Evolutionary conservation across 1,140 invertebrate genomes (phyloP).

Genomic region (Drosophila micromelanica): DNA sequence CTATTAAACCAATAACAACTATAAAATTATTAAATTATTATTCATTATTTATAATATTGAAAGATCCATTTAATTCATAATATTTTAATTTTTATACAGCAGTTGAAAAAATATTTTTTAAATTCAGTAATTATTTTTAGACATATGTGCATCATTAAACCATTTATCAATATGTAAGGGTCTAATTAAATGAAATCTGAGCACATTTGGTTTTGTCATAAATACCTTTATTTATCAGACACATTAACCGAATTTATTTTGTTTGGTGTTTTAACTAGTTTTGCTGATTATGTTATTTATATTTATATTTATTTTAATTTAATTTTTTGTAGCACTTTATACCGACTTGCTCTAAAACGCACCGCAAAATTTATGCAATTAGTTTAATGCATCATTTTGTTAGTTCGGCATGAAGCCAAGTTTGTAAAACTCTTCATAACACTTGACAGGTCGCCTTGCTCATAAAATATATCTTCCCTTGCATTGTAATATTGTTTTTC

Average conservation of each 20-base stretch:
- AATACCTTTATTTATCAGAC: not conserved
- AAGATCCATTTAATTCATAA: too few species aligned
- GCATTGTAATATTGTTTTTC: constrained; percentile 29
- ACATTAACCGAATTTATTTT: not conserved
- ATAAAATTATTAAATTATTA: too few species aligned
- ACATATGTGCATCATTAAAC: too few species aligned
- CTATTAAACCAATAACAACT: too few species aligned
- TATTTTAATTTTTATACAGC: too few species aligned
- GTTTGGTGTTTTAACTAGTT: not conserved
- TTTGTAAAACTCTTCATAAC: constrained; percentile 64
- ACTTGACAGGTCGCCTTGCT: constrained; percentile 35
- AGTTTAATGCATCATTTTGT: constrained; percentile 74
- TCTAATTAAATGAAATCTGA: constrained; percentile 1
- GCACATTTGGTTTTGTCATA: not conserved
- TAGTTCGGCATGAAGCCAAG: constrained; percentile 67
- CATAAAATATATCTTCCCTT: constrained; percentile 18
- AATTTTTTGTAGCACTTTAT: not conserved
- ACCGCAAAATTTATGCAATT: constrained; percentile 53
- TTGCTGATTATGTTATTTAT: too few species aligned
- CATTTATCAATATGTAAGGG: too few species aligned
- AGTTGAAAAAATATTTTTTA: not conserved
- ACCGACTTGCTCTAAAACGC: constrained; percentile 17
- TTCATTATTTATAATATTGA: too few species aligned
- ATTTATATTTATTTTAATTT: not conserved
- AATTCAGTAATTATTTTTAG: not conserved